Percentiles rank a stretch among this genome's conserved stretches.
Conservation (phyloP, 2,113 vertebrate genomes). For the Daubentonia madagascariensis region DNA sequence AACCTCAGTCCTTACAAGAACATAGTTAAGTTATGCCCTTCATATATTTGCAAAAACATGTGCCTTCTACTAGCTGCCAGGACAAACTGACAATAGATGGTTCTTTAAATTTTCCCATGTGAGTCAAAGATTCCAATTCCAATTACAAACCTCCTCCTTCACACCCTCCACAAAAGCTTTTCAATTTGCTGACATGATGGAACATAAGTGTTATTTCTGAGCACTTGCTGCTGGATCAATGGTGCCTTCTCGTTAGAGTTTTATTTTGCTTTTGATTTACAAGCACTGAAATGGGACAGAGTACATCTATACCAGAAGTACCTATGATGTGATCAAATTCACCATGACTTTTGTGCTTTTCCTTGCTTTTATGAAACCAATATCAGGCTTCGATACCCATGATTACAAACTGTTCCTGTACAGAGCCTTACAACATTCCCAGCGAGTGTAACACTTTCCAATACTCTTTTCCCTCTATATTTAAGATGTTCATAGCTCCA, state of each 20-base stretch:
- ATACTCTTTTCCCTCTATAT: not conserved
- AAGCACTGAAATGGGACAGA: not conserved
- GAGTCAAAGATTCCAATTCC: not conserved
- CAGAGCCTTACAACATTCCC: not conserved
- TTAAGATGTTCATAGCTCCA: constrained; percentile 43
- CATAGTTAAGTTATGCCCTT: constrained; percentile 16
- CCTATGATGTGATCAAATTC: not conserved
- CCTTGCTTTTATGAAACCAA: not conserved
- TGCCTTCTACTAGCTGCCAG: constrained; percentile 15
- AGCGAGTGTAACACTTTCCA: not conserved
- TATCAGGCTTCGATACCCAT: constrained; percentile 33
- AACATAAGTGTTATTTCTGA: not conserved
- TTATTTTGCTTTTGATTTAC: not conserved
- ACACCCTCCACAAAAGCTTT: not conserved
- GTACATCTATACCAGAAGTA: not conserved
- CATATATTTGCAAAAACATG: not conserved
- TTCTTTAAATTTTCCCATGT: not conserved
- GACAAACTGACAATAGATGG: constrained; percentile 6
- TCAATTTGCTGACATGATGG: not conserved
- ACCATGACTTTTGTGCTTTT: not conserved
- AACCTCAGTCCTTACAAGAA: not conserved
- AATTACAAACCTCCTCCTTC: not conserved
- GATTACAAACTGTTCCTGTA: constrained; percentile 35
- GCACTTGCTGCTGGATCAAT: not conserved
- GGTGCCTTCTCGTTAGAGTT: not conserved